These are phyloP conservation scores for Gymnothorax javanicus DNA, from an alignment of 2,797 vertebrate species.

Conservation along the genomic window DNA sequence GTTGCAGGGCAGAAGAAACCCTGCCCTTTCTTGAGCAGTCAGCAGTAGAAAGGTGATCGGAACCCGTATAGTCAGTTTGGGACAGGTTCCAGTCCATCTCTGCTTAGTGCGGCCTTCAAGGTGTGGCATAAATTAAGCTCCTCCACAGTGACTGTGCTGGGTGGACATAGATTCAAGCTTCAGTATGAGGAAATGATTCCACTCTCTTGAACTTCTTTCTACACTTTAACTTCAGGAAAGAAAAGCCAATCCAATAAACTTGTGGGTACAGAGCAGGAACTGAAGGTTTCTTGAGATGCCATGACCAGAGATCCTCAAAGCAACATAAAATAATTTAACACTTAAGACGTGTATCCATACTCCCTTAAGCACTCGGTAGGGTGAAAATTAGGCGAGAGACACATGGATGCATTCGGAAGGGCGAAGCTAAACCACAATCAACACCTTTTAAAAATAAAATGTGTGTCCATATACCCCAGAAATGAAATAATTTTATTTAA, in stretches of 20 bases:
- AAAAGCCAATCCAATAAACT: neutral
- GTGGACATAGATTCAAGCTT: neutral
- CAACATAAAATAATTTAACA: neutral
- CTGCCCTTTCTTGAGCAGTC: neutral
- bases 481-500: slow-evolving; percentile 16
- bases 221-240: neutral
- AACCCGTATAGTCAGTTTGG: neutral
- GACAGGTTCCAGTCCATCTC: neutral
- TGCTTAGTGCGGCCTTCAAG: neutral
- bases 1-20: neutral
- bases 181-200: too few relatives aligned
- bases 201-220: neutral
- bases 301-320: neutral
- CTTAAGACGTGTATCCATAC: neutral
- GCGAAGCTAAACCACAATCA: neutral
- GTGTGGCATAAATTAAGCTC: neutral
- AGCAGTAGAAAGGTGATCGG: neutral
- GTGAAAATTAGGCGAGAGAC: too few relatives aligned
- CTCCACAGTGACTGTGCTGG: neutral
- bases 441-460: slow-evolving; percentile 5
- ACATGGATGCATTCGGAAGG: neutral
- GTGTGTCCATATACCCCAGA: neutral
- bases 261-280: neutral
- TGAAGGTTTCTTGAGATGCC: neutral
- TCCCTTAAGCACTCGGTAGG: neutral